Conservation (phyloP, 2,113 vertebrate genomes). For the Amblyornis subalaris region DNA sequence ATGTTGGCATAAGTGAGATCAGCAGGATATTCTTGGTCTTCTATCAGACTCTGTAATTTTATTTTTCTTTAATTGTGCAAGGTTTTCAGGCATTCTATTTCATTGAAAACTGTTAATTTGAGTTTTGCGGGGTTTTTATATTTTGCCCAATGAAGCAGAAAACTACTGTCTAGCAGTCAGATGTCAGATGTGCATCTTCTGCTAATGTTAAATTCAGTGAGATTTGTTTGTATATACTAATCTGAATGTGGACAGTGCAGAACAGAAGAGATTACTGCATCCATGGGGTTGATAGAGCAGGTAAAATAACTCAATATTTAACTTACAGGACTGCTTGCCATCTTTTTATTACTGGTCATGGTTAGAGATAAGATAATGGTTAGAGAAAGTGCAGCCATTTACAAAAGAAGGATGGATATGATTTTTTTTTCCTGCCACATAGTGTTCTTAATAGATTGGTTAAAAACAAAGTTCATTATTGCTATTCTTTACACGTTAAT, state of each 20-base stretch:
- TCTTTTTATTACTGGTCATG: neutral
- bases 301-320: neutral
- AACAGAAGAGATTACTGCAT: neutral
- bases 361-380: neutral
- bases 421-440: neutral
- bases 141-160: neutral
- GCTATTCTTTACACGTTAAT: neutral
- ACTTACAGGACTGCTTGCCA: neutral
- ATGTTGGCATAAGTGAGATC: neutral
- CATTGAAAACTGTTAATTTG: neutral
- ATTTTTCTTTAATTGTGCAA: neutral
- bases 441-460: neutral
- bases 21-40: neutral
- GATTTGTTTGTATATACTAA: neutral
- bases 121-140: neutral
- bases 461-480: neutral
- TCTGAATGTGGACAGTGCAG: neutral
- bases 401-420: neutral
- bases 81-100: neutral
- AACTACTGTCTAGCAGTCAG: neutral
- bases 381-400: neutral
- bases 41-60: neutral
- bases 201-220: neutral
- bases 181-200: neutral
- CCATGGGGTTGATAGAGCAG: neutral